A percentile compares a stretch with the other conserved stretches of the same genome.
Evolutionary conservation across 2,888 invertebrate genomes (phyloP).

Genomic region (Cabera pusaria): DNA sequence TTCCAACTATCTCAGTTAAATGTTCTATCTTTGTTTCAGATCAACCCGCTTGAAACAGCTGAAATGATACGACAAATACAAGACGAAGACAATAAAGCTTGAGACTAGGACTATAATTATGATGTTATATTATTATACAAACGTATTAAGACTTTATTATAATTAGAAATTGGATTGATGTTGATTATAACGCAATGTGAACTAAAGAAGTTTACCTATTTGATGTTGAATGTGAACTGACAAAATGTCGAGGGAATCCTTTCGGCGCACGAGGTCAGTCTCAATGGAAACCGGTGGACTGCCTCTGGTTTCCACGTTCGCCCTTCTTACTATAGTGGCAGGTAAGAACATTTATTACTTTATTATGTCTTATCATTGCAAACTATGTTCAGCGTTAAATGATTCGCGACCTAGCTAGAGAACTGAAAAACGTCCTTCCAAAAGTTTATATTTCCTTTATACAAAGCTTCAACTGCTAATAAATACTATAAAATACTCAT

Average conservation of each 20-base stretch:
- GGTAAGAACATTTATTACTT: slow-evolving; percentile 53
- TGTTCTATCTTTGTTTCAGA: slow-evolving; percentile 59
- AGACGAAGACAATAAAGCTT: slow-evolving; percentile 44
- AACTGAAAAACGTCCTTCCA: too few relatives aligned
- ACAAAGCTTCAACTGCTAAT: too few relatives aligned
- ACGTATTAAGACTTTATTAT: slow-evolving; percentile 37
- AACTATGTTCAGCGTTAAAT: too few relatives aligned
- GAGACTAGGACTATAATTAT: slow-evolving; percentile 24
- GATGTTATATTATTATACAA: slow-evolving; percentile 26
- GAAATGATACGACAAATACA: slow-evolving; percentile 48
- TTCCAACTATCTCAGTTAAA: slow-evolving; percentile 14
- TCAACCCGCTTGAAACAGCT: slow-evolving; percentile 31
- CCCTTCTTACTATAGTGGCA: slow-evolving; percentile 74
- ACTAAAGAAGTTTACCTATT: slow-evolving; percentile 29
- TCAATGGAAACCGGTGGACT: slow-evolving; percentile 73
- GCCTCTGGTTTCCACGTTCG: slow-evolving; percentile 73
- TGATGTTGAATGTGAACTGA: slow-evolving; percentile 49
- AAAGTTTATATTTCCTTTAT: too few relatives aligned
- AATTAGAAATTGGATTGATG: slow-evolving; percentile 31
- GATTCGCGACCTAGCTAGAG: too few relatives aligned
- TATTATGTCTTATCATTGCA: too few relatives aligned
- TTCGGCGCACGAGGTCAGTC: slow-evolving; percentile 55
- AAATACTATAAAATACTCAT: too few relatives aligned
- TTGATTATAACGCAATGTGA: slow-evolving; percentile 53
- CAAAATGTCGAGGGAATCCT: slow-evolving; percentile 59